phyloP scores from a whole-genome alignment of 2,888 invertebrate genomes.

The Temnothorax ravouxi region DNA sequence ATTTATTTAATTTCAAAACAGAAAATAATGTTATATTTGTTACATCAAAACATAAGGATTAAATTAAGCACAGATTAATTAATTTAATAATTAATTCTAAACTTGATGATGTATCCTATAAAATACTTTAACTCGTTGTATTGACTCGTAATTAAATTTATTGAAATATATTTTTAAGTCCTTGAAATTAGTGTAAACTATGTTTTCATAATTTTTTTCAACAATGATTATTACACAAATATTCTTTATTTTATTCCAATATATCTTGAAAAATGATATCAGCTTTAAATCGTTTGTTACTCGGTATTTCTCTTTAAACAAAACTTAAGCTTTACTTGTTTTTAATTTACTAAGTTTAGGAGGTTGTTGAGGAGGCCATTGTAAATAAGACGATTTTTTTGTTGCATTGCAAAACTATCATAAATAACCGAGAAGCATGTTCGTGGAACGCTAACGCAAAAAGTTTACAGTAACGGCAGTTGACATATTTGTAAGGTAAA shows the following conservation, averaged over 20 bases:
- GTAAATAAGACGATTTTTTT: constrained; percentile 29
- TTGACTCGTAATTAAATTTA: background rate
- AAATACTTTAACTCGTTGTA: background rate
- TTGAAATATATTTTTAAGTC: background rate
- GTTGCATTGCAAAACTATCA: background rate
- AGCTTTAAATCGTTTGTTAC: background rate
- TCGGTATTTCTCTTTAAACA: background rate
- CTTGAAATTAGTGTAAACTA: background rate
- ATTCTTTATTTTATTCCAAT: background rate
- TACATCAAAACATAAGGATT: background rate
- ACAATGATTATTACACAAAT: background rate
- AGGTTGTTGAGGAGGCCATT: background rate
- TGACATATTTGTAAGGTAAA: constrained; percentile 58
- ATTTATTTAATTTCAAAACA: background rate
- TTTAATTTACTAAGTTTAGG: background rate
- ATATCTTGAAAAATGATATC: background rate
- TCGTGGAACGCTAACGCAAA: constrained; percentile 30
- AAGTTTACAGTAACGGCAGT: constrained; percentile 50
- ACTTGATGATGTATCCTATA: no score
- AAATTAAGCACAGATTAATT: background rate
- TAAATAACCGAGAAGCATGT: constrained; percentile 11
- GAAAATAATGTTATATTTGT: background rate
- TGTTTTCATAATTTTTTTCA: background rate
- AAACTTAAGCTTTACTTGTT: background rate
- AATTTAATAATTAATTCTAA: background rate